These are phyloP conservation scores for Cydia strobilella DNA, from an alignment of 1,140 invertebrate species.

Conservation along the genomic window DNA sequence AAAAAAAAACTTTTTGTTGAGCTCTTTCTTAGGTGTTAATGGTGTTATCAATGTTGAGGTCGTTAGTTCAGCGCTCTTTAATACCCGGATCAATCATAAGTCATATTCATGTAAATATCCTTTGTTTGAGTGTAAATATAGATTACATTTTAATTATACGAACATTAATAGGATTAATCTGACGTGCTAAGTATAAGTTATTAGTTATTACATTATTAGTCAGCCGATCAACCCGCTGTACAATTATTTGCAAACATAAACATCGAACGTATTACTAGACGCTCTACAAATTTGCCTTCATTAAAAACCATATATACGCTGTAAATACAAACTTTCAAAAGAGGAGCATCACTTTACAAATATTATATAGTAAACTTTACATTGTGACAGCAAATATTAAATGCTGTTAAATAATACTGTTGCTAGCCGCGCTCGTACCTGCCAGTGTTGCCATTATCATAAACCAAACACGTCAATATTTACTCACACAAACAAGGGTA, in stretches of 20 bases:
- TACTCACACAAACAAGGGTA: conserved; percentile 78
- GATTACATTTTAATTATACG: not conserved
- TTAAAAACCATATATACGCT: conserved; percentile 69
- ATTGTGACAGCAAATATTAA: conserved; percentile 76
- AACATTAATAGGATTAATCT: not conserved
- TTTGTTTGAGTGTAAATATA: not conserved
- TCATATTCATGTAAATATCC: no score
- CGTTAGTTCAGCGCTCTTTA: no score
- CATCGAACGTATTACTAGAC: conserved; percentile 49
- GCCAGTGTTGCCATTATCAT: conserved; percentile 78
- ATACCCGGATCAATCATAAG: no score
- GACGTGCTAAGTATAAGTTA: not conserved
- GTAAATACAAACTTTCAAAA: conserved; percentile 74
- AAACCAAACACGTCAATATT: conserved; percentile 80
- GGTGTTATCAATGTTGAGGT: no score
- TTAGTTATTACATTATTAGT: no score
- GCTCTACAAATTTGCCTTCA: conserved; percentile 72
- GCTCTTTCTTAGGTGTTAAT: no score
- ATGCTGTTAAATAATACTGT: conserved; percentile 77
- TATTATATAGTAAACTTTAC: conserved; percentile 79
- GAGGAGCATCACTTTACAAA: conserved; percentile 76
- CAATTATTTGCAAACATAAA: conserved; percentile 33
- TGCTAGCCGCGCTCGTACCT: conserved; percentile 70
- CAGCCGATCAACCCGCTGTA: conserved; percentile 28
- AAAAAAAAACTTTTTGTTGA: no score